phyloP scores from a whole-genome alignment of 2,113 vertebrate genomes.

The Coptodon bakossiorum region DNA sequence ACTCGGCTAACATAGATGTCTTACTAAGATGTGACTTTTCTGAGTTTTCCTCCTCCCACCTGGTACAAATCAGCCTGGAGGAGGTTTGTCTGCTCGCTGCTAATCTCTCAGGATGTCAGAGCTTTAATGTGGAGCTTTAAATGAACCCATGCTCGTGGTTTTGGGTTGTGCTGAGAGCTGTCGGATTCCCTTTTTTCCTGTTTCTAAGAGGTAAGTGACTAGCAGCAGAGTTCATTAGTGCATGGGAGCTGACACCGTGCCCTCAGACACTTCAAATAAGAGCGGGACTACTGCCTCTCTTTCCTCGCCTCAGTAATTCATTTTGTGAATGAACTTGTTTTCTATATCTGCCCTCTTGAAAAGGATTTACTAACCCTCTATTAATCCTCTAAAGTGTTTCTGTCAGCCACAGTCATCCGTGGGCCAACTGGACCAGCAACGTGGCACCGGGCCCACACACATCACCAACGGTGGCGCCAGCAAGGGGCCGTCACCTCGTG shows the following conservation, averaged over 20 bases:
- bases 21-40: neutral
- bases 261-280: neutral
- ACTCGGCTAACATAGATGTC: neutral
- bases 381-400: neutral
- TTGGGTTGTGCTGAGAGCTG: neutral
- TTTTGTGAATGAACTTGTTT: neutral
- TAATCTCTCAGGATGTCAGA: neutral
- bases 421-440: neutral
- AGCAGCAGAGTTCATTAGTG: conserved; percentile 11
- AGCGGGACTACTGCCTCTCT: neutral
- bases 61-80: neutral
- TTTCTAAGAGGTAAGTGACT: neutral
- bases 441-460: neutral
- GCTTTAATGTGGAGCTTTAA: conserved; percentile 12
- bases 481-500: neutral
- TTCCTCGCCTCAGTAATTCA: neutral
- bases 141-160: neutral
- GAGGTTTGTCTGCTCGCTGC: neutral
- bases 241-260: neutral
- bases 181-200: neutral
- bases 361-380: neutral
- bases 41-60: neutral
- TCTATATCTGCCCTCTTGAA: neutral
- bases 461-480: neutral
- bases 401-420: neutral